Evolutionary conservation across 1,140 invertebrate species (phyloP).

Genomic region (Drosophila mojavensis): DNA sequence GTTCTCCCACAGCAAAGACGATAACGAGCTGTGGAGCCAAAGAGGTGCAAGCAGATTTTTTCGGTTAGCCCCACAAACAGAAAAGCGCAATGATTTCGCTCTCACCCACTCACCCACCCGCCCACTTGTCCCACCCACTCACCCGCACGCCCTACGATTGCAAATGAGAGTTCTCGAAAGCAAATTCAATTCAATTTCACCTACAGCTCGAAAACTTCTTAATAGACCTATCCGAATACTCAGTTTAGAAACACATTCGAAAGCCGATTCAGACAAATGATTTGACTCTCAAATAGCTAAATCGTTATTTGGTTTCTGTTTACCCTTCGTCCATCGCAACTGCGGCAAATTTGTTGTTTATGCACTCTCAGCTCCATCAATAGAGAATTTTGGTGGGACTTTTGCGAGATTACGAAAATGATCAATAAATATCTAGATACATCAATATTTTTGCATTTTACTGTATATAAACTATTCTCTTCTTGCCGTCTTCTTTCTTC

Average conservation of each 20-base stretch:
- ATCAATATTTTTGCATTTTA: too few relatives aligned
- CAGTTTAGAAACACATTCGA: too few relatives aligned
- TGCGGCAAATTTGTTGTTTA: too few relatives aligned
- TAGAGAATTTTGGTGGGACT: too few relatives aligned
- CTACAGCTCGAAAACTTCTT: neutral
- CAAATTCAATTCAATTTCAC: constrained; percentile 1
- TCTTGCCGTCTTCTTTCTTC: neutral
- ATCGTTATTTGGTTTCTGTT: too few relatives aligned
- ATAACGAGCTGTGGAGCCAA: constrained; percentile 41
- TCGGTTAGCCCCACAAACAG: constrained; percentile 21
- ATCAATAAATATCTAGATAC: too few relatives aligned
- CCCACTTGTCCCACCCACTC: neutral
- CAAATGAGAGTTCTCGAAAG: constrained; percentile 4
- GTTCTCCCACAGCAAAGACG: constrained; percentile 27
- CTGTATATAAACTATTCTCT: neutral
- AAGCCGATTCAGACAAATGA: constrained; percentile 1
- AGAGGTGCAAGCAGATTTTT: constrained; percentile 27
- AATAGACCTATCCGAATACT: neutral
- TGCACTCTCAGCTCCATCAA: too few relatives aligned
- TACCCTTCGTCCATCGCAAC: too few relatives aligned
- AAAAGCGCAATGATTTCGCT: constrained; percentile 37
- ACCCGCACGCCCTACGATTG: too few relatives aligned
- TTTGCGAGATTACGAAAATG: neutral
- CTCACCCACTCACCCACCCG: neutral
- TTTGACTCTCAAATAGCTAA: constrained; percentile 1